Conservation (phyloP, 30 jellyfish, hydroid and myxozoan genomes). For the Pelagia noctiluca region DNA sequence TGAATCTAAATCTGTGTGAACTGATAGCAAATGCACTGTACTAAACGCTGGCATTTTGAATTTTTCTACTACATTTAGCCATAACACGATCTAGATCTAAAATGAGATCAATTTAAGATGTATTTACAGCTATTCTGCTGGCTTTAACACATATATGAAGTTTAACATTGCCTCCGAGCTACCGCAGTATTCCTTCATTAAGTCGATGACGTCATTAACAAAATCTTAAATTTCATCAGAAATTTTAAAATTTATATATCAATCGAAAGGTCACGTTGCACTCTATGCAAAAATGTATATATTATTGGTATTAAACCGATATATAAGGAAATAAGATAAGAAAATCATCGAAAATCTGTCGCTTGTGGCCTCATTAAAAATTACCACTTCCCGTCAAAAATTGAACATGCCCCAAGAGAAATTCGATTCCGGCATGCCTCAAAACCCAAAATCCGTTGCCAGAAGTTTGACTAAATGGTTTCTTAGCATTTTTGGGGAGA, state of each 20-base stretch:
- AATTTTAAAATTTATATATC: slow-evolving; percentile 1
- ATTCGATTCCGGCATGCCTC: slow-evolving; percentile 39
- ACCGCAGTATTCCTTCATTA: neutral
- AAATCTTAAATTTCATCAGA: neutral
- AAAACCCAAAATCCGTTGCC: slow-evolving; percentile 38
- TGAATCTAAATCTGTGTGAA: no score
- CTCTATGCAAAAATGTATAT: slow-evolving; percentile 12
- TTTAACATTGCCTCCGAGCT: neutral
- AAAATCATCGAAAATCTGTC: slow-evolving; percentile 19
- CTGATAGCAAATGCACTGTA: no score
- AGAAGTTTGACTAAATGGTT: slow-evolving; percentile 35
- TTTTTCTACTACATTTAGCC: no score
- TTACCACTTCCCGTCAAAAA: slow-evolving; percentile 43
- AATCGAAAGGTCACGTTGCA: slow-evolving; percentile 6
- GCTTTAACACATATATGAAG: no score
- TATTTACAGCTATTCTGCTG: neutral
- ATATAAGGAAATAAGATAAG: neutral
- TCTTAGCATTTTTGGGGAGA: slow-evolving; percentile 19
- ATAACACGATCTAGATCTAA: no score
- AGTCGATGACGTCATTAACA: slow-evolving; percentile 4
- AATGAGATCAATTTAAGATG: no score
- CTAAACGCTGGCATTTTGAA: no score
- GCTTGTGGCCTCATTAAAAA: slow-evolving; percentile 34
- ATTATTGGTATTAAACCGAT: neutral
- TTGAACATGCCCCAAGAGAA: slow-evolving; percentile 42